These are phyloP conservation scores for Teleiodes luculella DNA, from an alignment of 2,888 invertebrate species.

Conservation along the genomic window DNA sequence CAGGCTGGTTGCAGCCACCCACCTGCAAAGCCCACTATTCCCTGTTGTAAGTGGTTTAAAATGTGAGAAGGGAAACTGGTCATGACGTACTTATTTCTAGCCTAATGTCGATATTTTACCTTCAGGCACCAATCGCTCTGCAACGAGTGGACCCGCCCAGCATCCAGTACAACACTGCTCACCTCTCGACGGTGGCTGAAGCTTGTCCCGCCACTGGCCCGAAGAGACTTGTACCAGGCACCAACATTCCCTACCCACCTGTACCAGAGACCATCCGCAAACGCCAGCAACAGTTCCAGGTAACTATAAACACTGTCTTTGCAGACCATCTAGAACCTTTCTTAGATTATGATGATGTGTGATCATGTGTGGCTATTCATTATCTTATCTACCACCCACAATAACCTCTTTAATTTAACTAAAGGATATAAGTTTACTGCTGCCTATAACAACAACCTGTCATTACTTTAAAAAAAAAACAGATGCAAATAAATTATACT, in stretches of 20 bases:
- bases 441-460: too few relatives aligned
- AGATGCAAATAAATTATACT: too few relatives aligned
- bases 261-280: constrained; percentile 54
- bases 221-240: constrained; percentile 59
- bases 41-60: constrained; percentile 58
- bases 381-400: too few relatives aligned
- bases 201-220: constrained; percentile 50
- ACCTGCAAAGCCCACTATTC: constrained; percentile 66
- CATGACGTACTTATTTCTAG: constrained; percentile 14
- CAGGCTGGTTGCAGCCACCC: constrained; percentile 58
- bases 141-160: constrained; percentile 65
- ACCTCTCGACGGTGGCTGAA: constrained; percentile 63
- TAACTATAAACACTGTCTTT: constrained; percentile 30
- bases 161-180: constrained; percentile 60
- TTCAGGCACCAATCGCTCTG: constrained; percentile 64
- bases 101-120: constrained; percentile 19
- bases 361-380: too few relatives aligned
- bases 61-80: neutral
- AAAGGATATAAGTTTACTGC: too few relatives aligned
- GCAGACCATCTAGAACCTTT: too few relatives aligned
- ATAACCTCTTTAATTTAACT: too few relatives aligned
- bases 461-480: too few relatives aligned
- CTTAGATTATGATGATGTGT: too few relatives aligned
- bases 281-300: constrained; percentile 64
- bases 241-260: constrained; percentile 59